Percentiles rank a stretch among this genome's conserved stretches.
Conservation (phyloP, 2,797 vertebrate species). For the Siniperca obscura region DNA sequence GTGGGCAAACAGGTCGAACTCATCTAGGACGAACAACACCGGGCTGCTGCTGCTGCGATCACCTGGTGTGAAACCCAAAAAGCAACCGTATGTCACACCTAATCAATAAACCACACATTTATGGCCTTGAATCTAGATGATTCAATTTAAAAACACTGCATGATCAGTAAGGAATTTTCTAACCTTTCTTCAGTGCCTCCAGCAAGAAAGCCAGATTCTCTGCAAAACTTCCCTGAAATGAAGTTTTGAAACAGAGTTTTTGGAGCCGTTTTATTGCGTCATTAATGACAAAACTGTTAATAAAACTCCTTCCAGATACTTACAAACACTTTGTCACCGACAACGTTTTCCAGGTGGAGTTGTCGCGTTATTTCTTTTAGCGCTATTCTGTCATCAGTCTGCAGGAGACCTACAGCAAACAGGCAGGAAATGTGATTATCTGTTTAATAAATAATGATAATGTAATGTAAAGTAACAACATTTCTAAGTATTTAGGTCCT, state of each 20-base stretch:
- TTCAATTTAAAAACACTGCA: neutral
- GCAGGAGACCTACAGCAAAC: conserved; percentile 88
- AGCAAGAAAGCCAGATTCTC: conserved; percentile 96
- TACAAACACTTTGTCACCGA: conserved; percentile 98
- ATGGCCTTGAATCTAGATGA: neutral
- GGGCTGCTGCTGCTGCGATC: conserved; percentile 91
- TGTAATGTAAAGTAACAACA: too few relatives aligned
- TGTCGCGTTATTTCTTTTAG: conserved; percentile 97
- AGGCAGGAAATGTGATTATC: neutral
- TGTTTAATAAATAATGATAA: neutral
- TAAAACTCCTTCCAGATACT: conserved; percentile 68
- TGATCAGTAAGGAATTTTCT: neutral
- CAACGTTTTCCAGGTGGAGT: conserved; percentile 94
- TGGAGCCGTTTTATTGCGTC: fast-evolving
- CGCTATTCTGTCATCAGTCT: conserved; percentile 93
- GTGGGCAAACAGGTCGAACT: conserved; percentile 97
- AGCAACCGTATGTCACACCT: neutral
- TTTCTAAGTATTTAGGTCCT: too few relatives aligned
- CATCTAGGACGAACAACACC: conserved; percentile 94
- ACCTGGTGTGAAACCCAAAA: conserved; percentile 78
- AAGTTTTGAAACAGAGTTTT: neutral
- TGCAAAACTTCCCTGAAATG: conserved; percentile 94
- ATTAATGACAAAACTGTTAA: neutral
- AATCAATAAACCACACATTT: neutral
- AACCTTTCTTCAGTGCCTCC: conserved; percentile 95